These are phyloP conservation scores for Nettapus auritus DNA, from an alignment of 2,113 vertebrate species.

Conservation along the genomic window DNA sequence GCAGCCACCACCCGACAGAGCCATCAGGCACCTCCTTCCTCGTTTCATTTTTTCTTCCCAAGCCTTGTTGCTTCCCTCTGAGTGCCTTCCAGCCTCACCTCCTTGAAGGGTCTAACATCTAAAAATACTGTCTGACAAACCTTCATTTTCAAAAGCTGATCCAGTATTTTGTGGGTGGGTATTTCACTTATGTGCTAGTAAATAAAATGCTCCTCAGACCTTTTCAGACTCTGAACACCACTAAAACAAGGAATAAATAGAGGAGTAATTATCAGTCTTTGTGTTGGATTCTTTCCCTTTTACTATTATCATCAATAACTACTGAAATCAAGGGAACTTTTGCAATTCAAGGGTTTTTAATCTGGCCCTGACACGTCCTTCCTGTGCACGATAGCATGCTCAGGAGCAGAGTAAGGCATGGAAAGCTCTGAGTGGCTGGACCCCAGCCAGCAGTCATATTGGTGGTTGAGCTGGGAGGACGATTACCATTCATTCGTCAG, in stretches of 20 bases:
- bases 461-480: no score
- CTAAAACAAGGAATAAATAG: background rate
- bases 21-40: background rate
- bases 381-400: background rate
- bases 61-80: background rate
- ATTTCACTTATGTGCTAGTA: background rate
- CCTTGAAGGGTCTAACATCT: rapidly evolving
- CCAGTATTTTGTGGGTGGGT: background rate
- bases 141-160: background rate
- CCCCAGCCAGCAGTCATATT: background rate
- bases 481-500: background rate
- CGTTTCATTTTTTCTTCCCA: background rate
- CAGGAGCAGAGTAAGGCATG: background rate
- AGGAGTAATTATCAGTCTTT: background rate
- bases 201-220: background rate
- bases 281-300: background rate
- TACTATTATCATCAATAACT: background rate
- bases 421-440: background rate
- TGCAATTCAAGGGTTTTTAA: background rate
- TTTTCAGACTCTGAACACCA: background rate
- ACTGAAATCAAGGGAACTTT: background rate
- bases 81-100: background rate
- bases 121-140: background rate
- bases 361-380: no score
- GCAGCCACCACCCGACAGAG: background rate